Evolutionary conservation across 1,140 invertebrate genomes (phyloP).

Genomic region (Thaumatotibia leucotreta): DNA sequence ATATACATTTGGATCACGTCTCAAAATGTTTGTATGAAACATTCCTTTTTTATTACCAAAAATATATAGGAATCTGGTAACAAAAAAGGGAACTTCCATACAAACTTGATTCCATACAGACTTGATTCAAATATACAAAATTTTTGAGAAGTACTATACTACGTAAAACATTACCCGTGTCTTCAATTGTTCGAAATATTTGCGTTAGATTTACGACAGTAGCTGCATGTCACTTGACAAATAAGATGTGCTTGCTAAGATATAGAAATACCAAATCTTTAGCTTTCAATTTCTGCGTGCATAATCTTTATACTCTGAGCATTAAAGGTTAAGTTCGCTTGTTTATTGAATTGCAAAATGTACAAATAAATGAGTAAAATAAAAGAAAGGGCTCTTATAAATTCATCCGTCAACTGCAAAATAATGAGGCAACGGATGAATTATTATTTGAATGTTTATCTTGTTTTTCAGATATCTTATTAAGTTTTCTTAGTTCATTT

Average conservation of each 20-base stretch:
- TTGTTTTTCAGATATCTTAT: conserved; percentile 17
- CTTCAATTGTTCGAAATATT: background rate
- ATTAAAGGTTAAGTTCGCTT: background rate
- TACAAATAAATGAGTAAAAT: background rate
- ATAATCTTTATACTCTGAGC: background rate
- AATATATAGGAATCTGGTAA: too few species aligned
- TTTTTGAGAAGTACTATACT: background rate
- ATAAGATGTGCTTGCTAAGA: conserved; percentile 19
- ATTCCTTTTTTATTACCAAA: too few species aligned
- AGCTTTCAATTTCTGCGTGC: background rate
- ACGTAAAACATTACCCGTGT: background rate
- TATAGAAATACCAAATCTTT: background rate
- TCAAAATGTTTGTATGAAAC: too few species aligned
- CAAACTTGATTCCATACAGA: too few species aligned
- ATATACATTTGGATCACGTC: too few species aligned
- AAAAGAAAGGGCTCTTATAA: conserved; percentile 34
- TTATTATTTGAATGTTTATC: conserved; percentile 27
- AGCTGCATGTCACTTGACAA: conserved; percentile 24
- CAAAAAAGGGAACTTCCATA: too few species aligned
- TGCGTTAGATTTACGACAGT: conserved; percentile 18
- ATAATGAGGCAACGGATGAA: conserved; percentile 37
- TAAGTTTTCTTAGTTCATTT: background rate
- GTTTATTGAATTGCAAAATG: background rate
- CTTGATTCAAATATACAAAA: too few species aligned
- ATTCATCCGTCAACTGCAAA: conserved; percentile 42